A percentile compares a stretch with the other conserved stretches of the same genome.
Conservation (phyloP, 2,113 vertebrate species). For the Oreochromis tanganicae region DNA sequence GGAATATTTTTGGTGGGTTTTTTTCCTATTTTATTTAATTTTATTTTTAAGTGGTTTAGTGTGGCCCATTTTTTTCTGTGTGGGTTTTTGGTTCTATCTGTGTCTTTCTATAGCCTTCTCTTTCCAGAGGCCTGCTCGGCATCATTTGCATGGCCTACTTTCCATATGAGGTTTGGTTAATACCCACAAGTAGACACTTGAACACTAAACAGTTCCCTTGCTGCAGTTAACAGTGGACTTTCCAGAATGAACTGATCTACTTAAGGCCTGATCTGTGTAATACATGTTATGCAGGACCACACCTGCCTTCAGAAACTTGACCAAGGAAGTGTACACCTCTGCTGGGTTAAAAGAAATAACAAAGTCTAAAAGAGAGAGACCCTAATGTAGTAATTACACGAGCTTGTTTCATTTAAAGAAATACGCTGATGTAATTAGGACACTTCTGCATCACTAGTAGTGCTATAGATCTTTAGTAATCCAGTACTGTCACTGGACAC, state of each 20-base stretch:
- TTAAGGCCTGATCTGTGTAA: slow-evolving; percentile 39
- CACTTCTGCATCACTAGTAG: neutral
- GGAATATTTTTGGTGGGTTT: neutral
- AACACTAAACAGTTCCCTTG: slow-evolving; percentile 56
- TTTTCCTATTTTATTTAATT: neutral
- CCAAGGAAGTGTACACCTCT: neutral
- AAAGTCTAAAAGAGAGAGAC: neutral
- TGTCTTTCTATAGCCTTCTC: slow-evolving; percentile 24
- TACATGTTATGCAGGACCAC: neutral
- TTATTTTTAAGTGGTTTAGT: slow-evolving; percentile 1
- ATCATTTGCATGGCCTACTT: slow-evolving; percentile 73
- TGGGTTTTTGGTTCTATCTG: slow-evolving; percentile 17
- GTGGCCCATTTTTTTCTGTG: slow-evolving; percentile 29
- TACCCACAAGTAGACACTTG: slow-evolving; percentile 60
- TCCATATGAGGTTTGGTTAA: slow-evolving; percentile 53
- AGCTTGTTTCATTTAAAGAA: neutral
- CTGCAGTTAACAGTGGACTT: slow-evolving; percentile 27
- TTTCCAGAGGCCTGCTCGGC: slow-evolving; percentile 41
- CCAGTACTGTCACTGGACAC: neutral
- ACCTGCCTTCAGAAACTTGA: neutral
- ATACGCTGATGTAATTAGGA: neutral
- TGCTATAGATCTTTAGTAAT: neutral
- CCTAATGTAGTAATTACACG: neutral
- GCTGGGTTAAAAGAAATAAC: neutral
- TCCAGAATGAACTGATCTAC: slow-evolving; percentile 53